Evolutionary conservation across 1,140 invertebrate species (phyloP).

Genomic region (Dinothrombium tinctorium): DNA sequence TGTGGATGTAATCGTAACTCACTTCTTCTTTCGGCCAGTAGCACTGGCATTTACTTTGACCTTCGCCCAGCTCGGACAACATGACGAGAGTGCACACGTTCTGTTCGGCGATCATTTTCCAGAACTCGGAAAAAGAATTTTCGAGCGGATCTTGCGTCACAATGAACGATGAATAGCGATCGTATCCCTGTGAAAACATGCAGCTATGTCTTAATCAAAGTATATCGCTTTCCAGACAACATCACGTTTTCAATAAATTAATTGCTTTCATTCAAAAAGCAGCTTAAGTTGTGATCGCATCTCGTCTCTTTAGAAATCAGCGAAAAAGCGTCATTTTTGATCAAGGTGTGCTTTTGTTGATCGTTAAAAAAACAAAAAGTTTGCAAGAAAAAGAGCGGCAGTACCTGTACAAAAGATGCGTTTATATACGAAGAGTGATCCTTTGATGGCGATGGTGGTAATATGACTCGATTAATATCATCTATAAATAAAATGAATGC

Average conservation of each 20-base stretch:
- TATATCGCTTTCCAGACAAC: too few relatives aligned
- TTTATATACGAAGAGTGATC: conserved; percentile 91
- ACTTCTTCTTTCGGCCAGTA: conserved; percentile 61
- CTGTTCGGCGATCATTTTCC: conserved; percentile 87
- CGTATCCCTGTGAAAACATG: conserved; percentile 44
- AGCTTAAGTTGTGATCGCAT: too few relatives aligned
- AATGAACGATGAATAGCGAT: conserved; percentile 76
- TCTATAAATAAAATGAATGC: conserved; percentile 24
- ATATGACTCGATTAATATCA: conserved; percentile 64
- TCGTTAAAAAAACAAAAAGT: neutral
- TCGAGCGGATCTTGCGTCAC: conserved; percentile 84
- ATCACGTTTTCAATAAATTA: too few relatives aligned
- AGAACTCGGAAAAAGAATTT: conserved; percentile 69
- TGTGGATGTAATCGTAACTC: conserved; percentile 52
- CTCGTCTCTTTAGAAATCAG: too few relatives aligned
- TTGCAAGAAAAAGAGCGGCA: conserved; percentile 6
- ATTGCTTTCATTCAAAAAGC: too few relatives aligned
- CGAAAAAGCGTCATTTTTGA: too few relatives aligned
- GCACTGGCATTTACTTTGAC: conserved; percentile 45
- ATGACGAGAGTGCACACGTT: conserved; percentile 73
- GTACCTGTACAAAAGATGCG: conserved; percentile 78
- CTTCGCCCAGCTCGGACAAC: conserved; percentile 55
- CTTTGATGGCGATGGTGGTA: conserved; percentile 45
- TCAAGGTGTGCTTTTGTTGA: too few relatives aligned
- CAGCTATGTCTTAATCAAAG: too few relatives aligned